These are phyloP conservation scores for Siniperca undulata DNA, from an alignment of 2,797 vertebrate genomes.

Conservation along the genomic window DNA sequence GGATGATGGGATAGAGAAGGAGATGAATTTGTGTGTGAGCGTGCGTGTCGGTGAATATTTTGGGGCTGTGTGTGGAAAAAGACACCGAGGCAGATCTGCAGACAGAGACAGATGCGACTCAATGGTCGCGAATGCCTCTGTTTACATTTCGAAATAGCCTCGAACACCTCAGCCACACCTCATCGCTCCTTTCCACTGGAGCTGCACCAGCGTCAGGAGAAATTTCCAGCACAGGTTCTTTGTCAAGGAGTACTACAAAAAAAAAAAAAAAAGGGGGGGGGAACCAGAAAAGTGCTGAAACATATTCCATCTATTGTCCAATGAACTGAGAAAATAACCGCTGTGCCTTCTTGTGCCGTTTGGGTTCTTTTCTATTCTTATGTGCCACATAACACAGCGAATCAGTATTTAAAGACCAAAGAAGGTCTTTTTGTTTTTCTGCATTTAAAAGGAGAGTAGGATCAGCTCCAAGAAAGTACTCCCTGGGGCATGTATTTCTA, in stretches of 20 bases:
- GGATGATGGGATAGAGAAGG: conserved; percentile 68
- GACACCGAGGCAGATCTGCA: conserved; percentile 40
- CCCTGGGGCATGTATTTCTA: conserved; percentile 49
- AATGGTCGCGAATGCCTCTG: conserved; percentile 47
- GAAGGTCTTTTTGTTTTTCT: conserved; percentile 20
- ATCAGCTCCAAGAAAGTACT: conserved; percentile 40
- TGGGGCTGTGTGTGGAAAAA: conserved; percentile 33
- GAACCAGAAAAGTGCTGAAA: conserved; percentile 43
- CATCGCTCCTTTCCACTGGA: conserved; percentile 39
- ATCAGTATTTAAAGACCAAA: conserved; percentile 43
- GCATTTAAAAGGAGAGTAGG: conserved; percentile 49
- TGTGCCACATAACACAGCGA: conserved; percentile 31
- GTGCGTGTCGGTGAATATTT: conserved; percentile 66
- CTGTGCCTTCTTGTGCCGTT: conserved; percentile 27
- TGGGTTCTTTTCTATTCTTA: conserved; percentile 37
- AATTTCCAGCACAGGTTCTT: conserved; percentile 14
- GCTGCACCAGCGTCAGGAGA: conserved; percentile 11
- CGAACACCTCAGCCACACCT: conserved; percentile 59
- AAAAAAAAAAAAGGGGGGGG: conserved; percentile 5
- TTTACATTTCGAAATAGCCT: conserved; percentile 73
- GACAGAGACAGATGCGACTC: conserved; percentile 66
- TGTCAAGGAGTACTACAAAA: conserved; percentile 32
- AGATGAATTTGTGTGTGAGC: conserved; percentile 63
- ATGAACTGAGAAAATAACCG: conserved; percentile 51
- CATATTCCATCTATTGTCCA: conserved; percentile 50